Base-by-base conservation (phyloP, 2,797 vertebrate species). In the Enteromius mattozi region DNA sequence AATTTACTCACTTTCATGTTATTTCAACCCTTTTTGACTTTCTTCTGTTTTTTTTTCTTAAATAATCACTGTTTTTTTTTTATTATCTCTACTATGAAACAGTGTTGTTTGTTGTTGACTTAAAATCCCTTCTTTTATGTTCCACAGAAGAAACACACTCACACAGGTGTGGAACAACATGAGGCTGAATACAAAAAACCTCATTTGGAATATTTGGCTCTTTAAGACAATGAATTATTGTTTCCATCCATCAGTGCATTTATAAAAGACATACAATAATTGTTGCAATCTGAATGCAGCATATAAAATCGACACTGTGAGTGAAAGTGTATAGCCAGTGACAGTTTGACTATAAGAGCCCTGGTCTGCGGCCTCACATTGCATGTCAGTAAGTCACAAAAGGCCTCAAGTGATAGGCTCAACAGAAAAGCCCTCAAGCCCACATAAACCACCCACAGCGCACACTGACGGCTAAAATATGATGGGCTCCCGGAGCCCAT, bases 381-480 rank as follows among this genome's bases (percentile, higher is more conserved):
- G 85, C 89, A 86, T 91, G 90, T 91, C 90, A 88, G 90, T 91
- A 89, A 93, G 92, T 93, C 93, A 92, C 81, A 89, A 89, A 89
- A 84, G 89, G 87, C 92, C 91, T 86, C 88, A 92, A 90, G 93
- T 92, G 94, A 93, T 89, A 89, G 91, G 91, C 93, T 93, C 92
- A 93, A 92, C 90, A 86, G 91, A 91, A 93, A 91, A 94, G 91
- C 94, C 94, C 92, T 93, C 92, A 93, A 94, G 95, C 94, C 93
- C 93, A 91, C 92, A 93, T 93, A 94, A 94, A 93, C 93, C 94
- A 91, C 93, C 93, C 93, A 92, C 91, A 81, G 93, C 87, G 93
- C 87, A 90, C 93, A 93, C 94, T 93, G 92, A 92, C 92, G 87
- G 92, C 92, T 93, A 94, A 95, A 95, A 95, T 93, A 94, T 94